Evolutionary conservation across 2,888 invertebrate species (phyloP).

Genomic region (Piscicola geometra): DNA sequence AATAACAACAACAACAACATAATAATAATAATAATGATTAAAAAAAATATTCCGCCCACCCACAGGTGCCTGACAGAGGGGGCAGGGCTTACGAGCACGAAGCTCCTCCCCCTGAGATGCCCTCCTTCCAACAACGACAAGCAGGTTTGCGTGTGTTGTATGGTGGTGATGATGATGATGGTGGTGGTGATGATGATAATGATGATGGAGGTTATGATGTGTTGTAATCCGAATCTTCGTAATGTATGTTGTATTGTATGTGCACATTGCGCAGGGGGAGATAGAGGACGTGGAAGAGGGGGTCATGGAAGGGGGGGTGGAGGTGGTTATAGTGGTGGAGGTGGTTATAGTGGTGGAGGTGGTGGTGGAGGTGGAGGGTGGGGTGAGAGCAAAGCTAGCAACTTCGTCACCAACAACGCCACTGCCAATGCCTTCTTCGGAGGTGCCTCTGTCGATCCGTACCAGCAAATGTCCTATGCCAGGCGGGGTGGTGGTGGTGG

Average conservation of each 20-base stretch:
- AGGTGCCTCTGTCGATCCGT: slow-evolving; percentile 16
- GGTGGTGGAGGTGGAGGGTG: slow-evolving; percentile 33
- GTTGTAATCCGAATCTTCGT: no score
- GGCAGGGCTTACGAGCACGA: slow-evolving; percentile 85
- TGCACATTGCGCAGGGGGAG: no score
- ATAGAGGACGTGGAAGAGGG: background rate
- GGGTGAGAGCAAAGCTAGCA: slow-evolving; percentile 28
- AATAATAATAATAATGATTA: no score
- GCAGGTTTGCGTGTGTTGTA: background rate
- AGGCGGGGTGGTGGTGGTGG: slow-evolving; percentile 27
- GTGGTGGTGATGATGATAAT: no score
- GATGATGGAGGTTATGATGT: no score
- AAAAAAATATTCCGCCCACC: no score
- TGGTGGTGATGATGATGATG: no score
- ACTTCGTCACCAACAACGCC: slow-evolving; percentile 24
- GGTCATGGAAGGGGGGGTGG: background rate
- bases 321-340: slow-evolving; percentile 5
- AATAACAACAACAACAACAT: no score
- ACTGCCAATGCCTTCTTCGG: slow-evolving; percentile 29
- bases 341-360: slow-evolving; percentile 33
- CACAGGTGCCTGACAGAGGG: slow-evolving; percentile 80
- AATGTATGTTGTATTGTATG: no score
- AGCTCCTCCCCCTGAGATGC: slow-evolving; percentile 94
- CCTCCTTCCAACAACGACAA: slow-evolving; percentile 70
- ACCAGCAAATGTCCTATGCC: slow-evolving; percentile 12